Evolutionary conservation across 2,113 vertebrate genomes (phyloP).

Genomic region (Micromys minutus): DNA sequence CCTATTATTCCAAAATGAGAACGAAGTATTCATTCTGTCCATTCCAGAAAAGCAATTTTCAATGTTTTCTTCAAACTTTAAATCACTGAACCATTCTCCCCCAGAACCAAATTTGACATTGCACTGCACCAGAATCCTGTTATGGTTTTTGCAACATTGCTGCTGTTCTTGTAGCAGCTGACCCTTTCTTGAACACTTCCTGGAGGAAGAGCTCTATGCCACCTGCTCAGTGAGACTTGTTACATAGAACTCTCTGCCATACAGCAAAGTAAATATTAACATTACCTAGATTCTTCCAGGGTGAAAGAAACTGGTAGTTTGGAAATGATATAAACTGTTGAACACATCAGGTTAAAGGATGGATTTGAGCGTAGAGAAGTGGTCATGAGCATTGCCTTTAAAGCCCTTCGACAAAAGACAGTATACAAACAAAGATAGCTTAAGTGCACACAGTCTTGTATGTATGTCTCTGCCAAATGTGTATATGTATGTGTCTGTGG

Average conservation of each 20-base stretch:
- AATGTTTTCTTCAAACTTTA: background rate
- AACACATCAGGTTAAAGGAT: background rate
- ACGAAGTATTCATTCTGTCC: background rate
- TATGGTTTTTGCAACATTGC: background rate
- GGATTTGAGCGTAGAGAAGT: background rate
- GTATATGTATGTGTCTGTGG: background rate
- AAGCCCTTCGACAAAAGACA: background rate
- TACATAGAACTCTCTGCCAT: background rate
- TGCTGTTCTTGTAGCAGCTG: background rate
- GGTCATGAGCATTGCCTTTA: background rate
- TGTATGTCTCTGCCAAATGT: background rate
- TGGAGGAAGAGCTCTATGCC: background rate
- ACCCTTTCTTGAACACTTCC: background rate
- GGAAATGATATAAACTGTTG: background rate
- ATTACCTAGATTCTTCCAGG: background rate
- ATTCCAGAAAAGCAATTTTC: slow-evolving; percentile 8
- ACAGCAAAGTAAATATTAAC: background rate
- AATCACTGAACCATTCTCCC: background rate
- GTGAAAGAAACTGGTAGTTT: background rate
- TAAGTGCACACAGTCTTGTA: background rate
- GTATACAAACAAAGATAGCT: background rate
- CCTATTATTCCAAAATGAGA: background rate
- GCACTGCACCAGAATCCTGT: background rate
- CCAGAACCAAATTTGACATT: background rate
- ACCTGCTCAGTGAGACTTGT: background rate